A percentile compares a stretch with the other conserved stretches of the same genome.
phyloP scores from a whole-genome alignment of 2,888 invertebrate species.

The Temnothorax ravouxi region DNA sequence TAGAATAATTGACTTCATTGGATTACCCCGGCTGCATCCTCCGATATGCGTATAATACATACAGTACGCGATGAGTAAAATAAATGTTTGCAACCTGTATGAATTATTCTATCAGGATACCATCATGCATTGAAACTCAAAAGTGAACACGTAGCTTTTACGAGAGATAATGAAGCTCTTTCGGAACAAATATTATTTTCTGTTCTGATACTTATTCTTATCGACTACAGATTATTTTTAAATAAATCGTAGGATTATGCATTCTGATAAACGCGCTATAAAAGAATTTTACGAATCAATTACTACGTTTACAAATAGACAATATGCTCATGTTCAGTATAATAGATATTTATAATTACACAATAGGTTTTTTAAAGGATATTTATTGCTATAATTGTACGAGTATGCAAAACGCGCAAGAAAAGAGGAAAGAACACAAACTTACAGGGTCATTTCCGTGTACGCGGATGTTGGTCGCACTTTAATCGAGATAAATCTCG shows the following conservation, averaged over 20 bases:
- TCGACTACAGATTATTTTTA: not conserved
- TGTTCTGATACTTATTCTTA: not conserved
- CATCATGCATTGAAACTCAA: slow-evolving; percentile 61
- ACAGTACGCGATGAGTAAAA: slow-evolving; percentile 65
- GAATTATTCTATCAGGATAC: slow-evolving; percentile 69
- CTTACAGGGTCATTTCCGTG: slow-evolving; percentile 54
- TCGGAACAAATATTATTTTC: not conserved
- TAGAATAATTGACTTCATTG: slow-evolving; percentile 82
- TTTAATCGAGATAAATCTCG: slow-evolving; percentile 79
- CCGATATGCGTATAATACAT: slow-evolving; percentile 63
- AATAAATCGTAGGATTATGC: not conserved
- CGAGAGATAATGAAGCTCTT: slow-evolving; percentile 7
- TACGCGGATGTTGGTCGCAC: slow-evolving; percentile 64
- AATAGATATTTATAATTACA: not conserved
- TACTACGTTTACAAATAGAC: not conserved
- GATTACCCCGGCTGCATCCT: slow-evolving; percentile 75
- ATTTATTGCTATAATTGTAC: slow-evolving; percentile 4
- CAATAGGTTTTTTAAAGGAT: not conserved
- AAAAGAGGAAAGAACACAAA: slow-evolving; percentile 38
- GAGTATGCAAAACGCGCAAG: not conserved
- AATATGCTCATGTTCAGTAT: not conserved
- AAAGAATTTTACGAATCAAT: not conserved
- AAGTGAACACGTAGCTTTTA: not conserved
- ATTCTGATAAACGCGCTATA: not conserved
- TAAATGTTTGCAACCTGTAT: slow-evolving; percentile 67